Percentiles rank a stretch among this genome's conserved stretches.
phyloP scores from a whole-genome alignment of 2,113 vertebrate genomes.

The Oceanodroma tethys region DNA sequence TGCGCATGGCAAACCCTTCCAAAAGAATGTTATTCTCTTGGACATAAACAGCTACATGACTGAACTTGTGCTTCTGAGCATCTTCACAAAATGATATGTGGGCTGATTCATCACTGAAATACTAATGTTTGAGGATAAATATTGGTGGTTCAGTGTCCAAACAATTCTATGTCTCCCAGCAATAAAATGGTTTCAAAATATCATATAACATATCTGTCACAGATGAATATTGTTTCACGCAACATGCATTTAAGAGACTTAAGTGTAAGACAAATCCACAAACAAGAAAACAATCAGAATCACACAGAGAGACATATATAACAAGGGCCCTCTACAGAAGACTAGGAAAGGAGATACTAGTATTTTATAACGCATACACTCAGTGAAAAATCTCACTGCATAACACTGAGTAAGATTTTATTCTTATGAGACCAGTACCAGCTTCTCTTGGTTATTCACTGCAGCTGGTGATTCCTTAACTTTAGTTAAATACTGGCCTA shows the following conservation, averaged over 20 bases:
- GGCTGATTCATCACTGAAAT: not conserved
- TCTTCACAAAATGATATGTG: not conserved
- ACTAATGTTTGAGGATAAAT: not conserved
- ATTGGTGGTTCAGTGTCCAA: not conserved
- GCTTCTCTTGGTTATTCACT: not conserved
- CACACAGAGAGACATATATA: not conserved
- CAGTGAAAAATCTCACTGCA: not conserved
- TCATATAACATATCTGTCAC: not conserved
- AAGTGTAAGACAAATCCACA: not conserved
- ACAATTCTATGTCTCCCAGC: not conserved
- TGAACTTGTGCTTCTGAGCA: not conserved
- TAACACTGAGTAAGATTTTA: not conserved
- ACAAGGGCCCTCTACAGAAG: accelerated
- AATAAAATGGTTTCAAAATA: not conserved
- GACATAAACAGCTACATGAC: not conserved
- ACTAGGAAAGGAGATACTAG: not conserved
- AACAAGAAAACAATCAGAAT: not conserved
- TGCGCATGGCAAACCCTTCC: not conserved
- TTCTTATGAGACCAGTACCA: not conserved
- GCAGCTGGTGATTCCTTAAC: not conserved
- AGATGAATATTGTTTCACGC: not conserved
- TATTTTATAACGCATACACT: not conserved
- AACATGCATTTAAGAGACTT: not conserved
- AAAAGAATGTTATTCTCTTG: not conserved
- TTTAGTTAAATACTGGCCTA: not conserved